A percentile compares a stretch with the other conserved stretches of the same genome.
These are phyloP conservation scores for Ernsta delagoae DNA, from an alignment of 2,888 invertebrate genomes.

Conservation along the genomic window DNA sequence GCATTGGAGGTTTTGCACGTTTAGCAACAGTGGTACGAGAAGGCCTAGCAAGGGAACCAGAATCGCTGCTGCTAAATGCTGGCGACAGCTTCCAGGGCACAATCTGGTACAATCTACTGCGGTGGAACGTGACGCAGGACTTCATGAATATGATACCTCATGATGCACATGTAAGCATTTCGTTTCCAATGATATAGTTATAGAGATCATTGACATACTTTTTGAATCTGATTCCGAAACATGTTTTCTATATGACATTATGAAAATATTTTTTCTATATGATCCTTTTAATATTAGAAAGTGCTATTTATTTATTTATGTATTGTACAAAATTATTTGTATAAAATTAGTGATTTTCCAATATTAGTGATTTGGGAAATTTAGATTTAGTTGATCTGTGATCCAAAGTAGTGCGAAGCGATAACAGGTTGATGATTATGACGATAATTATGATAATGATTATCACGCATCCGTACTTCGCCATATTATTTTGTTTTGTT, in stretches of 20 bases:
- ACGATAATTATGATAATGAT: neutral
- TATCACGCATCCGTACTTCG: neutral
- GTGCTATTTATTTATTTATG: no score
- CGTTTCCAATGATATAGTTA: no score
- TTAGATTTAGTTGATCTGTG: no score
- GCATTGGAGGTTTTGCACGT: slow-evolving; percentile 90
- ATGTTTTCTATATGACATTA: no score
- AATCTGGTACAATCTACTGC: slow-evolving; percentile 90
- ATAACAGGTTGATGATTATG: neutral
- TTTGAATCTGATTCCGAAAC: no score
- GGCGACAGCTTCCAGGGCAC: slow-evolving; percentile 90
- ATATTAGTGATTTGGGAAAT: no score
- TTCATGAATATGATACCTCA: slow-evolving; percentile 92
- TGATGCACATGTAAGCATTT: slow-evolving; percentile 88
- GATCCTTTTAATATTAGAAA: no score
- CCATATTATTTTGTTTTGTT: neutral
- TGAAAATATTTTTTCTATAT: no score
- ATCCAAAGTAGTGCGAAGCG: neutral
- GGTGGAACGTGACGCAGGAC: slow-evolving; percentile 90
- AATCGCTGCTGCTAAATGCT: slow-evolving; percentile 86
- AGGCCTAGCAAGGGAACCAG: slow-evolving; percentile 80
- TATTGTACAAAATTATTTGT: no score
- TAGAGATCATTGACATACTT: neutral
- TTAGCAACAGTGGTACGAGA: slow-evolving; percentile 83
- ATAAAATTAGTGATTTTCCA: no score